phyloP scores from a whole-genome alignment of 2,888 invertebrate genomes.

The Pseudococcus longispinus region DNA sequence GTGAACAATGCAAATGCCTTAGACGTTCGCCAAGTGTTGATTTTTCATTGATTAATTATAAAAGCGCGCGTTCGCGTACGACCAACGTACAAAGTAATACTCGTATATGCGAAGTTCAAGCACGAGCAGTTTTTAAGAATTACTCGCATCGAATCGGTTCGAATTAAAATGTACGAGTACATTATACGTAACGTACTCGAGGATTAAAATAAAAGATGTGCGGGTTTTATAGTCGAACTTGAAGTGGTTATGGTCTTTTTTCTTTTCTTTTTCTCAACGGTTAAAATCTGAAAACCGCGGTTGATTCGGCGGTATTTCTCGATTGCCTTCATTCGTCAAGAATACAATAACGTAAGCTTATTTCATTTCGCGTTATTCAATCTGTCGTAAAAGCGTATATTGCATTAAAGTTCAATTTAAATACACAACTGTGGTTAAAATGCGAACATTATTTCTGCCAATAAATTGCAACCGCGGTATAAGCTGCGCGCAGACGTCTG shows the following conservation, averaged over 20 bases:
- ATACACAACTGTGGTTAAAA: background rate
- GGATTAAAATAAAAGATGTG: background rate
- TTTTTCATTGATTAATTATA: constrained; percentile 26
- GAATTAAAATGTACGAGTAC: background rate
- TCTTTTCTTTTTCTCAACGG: background rate
- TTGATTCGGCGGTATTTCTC: background rate
- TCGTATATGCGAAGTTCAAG: background rate
- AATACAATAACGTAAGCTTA: background rate
- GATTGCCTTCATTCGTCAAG: background rate
- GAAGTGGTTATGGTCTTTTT: background rate
- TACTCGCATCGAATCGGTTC: background rate
- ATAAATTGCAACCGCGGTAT: background rate
- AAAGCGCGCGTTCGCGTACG: background rate
- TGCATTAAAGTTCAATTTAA: background rate
- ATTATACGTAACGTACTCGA: background rate
- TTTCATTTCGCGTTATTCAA: background rate
- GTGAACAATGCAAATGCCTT: constrained; percentile 35
- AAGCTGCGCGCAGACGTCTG: background rate
- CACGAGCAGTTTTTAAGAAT: background rate
- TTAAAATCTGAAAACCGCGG: background rate
- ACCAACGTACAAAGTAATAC: background rate
- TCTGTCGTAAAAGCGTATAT: background rate
- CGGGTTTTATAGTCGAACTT: background rate
- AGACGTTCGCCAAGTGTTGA: constrained; percentile 7
- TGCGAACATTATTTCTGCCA: background rate